These are phyloP conservation scores for Centrocercus urophasianus DNA, from an alignment of 2,113 vertebrate species.

Conservation along the genomic window DNA sequence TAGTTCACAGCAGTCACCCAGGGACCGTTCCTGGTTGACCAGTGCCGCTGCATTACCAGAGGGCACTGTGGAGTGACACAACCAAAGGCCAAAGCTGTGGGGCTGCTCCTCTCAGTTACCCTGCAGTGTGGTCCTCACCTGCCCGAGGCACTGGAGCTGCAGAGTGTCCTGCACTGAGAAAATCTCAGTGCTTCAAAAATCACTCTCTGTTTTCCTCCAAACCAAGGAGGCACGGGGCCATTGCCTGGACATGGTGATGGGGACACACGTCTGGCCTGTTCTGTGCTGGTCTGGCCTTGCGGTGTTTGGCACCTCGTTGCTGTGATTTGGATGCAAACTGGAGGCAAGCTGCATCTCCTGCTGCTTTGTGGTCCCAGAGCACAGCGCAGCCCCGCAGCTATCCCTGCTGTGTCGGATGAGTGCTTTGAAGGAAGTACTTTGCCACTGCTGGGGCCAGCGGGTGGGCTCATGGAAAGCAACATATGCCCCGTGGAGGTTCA, in stretches of 20 bases:
- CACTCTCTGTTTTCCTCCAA: rapidly evolving
- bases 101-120: background rate
- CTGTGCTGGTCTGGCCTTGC: too few relatives aligned
- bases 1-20: rapidly evolving
- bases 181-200: background rate
- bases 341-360: too few relatives aligned
- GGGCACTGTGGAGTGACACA: background rate
- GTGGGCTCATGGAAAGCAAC: background rate
- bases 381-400: too few relatives aligned
- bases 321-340: background rate
- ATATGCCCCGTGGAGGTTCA: background rate
- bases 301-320: too few relatives aligned
- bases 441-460: rapidly evolving
- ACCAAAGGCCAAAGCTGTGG: background rate
- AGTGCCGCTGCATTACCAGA: background rate
- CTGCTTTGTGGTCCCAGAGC: too few relatives aligned
- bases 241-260: background rate
- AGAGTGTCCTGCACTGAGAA: background rate
- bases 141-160: background rate
- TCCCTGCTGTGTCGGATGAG: rapidly evolving
- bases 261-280: background rate
- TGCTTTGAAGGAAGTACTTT: rapidly evolving
- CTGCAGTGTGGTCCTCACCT: rapidly evolving
- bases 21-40: background rate
- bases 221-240: background rate